These are phyloP conservation scores for Nezara viridula DNA, from an alignment of 2,888 invertebrate genomes.

Conservation along the genomic window DNA sequence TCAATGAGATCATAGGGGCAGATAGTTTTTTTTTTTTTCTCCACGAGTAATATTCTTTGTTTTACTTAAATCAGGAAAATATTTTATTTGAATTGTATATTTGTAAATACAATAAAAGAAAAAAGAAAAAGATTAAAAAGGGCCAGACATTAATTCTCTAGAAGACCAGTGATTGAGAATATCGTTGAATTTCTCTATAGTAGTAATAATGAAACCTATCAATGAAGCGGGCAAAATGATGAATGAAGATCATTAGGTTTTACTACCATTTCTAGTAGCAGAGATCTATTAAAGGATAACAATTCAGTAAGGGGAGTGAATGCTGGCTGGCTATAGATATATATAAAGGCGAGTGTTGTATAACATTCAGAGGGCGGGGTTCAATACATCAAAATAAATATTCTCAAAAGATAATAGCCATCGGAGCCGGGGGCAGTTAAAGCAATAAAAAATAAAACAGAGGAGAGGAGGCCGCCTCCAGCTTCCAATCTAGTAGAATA, in stretches of 20 bases:
- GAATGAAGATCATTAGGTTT: background rate
- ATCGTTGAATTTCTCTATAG: background rate
- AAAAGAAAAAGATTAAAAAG: too few species aligned
- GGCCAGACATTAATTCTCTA: too few species aligned
- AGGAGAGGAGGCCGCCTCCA: background rate
- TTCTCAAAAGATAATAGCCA: background rate
- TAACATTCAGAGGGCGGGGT: background rate
- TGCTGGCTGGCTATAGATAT: background rate
- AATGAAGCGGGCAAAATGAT: background rate
- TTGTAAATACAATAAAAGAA: too few species aligned
- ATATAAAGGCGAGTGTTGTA: slow-evolving; percentile 19
- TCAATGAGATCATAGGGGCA: too few species aligned
- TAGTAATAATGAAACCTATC: background rate
- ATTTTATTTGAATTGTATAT: too few species aligned
- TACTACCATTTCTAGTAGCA: slow-evolving; percentile 14
- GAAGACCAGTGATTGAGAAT: too few species aligned
- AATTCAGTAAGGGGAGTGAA: background rate
- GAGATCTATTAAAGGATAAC: background rate
- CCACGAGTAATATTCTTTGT: too few species aligned
- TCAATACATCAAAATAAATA: slow-evolving; percentile 22
- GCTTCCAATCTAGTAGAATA: slow-evolving; percentile 51
- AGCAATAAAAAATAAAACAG: slow-evolving; percentile 37
- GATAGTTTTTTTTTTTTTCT: too few species aligned
- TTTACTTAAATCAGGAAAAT: too few species aligned
- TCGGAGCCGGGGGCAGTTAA: slow-evolving; percentile 34